Conservation (phyloP, 2,113 vertebrate species). For the Panurus biarmicus region DNA sequence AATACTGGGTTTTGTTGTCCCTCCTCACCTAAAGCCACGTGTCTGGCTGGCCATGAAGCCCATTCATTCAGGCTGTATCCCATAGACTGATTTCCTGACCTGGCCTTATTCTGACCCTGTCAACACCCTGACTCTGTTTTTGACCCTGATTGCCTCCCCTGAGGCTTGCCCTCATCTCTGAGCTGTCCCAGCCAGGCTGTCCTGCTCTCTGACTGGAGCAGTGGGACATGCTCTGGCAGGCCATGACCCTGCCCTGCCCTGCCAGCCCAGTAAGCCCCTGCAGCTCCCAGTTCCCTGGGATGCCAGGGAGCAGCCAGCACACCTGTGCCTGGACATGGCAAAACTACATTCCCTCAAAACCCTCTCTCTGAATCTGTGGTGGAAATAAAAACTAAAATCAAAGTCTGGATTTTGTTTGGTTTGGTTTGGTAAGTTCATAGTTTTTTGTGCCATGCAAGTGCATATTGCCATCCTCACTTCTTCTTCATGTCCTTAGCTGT, state of each 20-base stretch:
- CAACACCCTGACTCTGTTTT: not conserved
- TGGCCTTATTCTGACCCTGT: not conserved
- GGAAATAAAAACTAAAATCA: not conserved
- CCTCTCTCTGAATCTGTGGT: not conserved
- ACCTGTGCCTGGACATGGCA: not conserved
- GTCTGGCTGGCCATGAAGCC: not conserved
- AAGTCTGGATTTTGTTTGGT: not conserved
- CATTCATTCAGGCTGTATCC: accelerated
- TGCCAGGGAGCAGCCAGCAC: not conserved
- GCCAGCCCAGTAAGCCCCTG: not conserved
- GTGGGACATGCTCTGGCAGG: not conserved
- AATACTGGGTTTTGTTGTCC: not conserved
- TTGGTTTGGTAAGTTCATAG: not conserved
- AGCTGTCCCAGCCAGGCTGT: not conserved
- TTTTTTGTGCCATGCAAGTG: not conserved
- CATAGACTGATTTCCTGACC: not conserved
- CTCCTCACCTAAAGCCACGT: not conserved
- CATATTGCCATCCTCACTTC: not conserved
- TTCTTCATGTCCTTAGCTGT: not conserved
- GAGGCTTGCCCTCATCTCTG: accelerated
- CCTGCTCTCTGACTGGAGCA: not conserved
- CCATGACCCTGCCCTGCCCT: not conserved
- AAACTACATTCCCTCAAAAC: not conserved
- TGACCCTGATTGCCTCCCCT: not conserved
- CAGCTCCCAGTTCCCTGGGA: not conserved